Percentiles rank a stretch among this genome's conserved stretches.
Evolutionary conservation across 2,888 invertebrate species (phyloP).

Genomic region (Gisinianus flammeolus): DNA sequence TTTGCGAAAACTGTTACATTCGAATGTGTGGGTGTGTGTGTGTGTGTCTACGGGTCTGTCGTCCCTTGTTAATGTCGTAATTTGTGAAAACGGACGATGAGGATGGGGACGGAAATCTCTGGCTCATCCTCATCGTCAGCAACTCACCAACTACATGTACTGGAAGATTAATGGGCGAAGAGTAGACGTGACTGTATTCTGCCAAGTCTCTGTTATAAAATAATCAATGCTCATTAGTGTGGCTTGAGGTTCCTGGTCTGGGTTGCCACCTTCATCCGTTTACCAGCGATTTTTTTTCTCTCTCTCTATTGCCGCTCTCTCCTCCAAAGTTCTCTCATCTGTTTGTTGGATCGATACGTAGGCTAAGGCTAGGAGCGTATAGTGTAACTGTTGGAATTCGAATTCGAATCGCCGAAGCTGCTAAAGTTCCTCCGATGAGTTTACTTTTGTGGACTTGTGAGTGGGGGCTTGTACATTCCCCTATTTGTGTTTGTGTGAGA

Average conservation of each 20-base stretch:
- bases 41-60: not conserved
- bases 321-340: not conserved
- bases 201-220: not conserved
- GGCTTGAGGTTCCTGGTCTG: not conserved
- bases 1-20: too few species aligned
- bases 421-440: not conserved
- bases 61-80: not conserved
- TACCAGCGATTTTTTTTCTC: constrained; percentile 7
- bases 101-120: constrained; percentile 2
- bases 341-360: constrained; percentile 6
- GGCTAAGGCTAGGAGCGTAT: not conserved
- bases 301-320: not conserved
- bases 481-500: not conserved
- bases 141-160: not conserved
- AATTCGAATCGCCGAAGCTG: not conserved
- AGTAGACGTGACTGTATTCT: not conserved
- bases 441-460: not conserved
- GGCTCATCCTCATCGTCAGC: not conserved
- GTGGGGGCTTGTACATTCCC: not conserved
- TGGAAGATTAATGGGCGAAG: not conserved
- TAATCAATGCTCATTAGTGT: constrained; percentile 3
- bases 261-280: constrained; percentile 2
- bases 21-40: not conserved
- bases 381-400: not conserved
- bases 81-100: not conserved